Evolutionary conservation across 2,113 vertebrate genomes (phyloP), one percentile per base, ranked within the genome.

Genomic region (Lepus europaeus): DNA sequence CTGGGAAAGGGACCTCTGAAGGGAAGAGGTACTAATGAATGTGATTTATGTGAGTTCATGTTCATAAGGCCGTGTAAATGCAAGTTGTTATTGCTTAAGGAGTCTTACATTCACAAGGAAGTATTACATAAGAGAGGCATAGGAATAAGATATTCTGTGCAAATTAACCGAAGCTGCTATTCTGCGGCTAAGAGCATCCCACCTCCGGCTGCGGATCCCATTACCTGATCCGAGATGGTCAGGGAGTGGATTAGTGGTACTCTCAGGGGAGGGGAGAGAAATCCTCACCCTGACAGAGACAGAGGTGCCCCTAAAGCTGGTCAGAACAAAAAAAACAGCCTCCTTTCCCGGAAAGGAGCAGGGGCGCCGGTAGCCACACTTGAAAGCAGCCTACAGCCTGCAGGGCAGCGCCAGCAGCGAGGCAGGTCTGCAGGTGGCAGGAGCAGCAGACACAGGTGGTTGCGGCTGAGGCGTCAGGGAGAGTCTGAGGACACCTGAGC

Each of bases 21-120:
- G 89, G 90, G 66, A 91, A 96, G 86, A 92, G 76, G 64, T 74
- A 91, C 96, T 97, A 97, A 97, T 97, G 95, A 97, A 51, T 69
- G 76, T 64, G 95, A 97, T 97, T 97, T 96, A 97, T 97, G 97
- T 93, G 96, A 93, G 91, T 97, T 96, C 97, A 97, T 97, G 97
- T 89, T 94, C 97, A 97, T 95, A 92, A 96, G 93, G 25, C 96
- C 95, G 83, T 95, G 91, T 91, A 97, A 97, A 96, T 93, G 96
- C 95, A 95, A 94, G 96, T 91, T 97, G 91, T 96, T 95, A 97
- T 97, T 97, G 97, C 96, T 96, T 80, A 82, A 96, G 86, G 94
- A 97, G 95, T 87, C 95, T 97, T 95, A 89, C 63, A 95, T 72
- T 95, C 91, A 29, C 96, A 94, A 77, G 81, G 81, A 91, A 88